Evolutionary conservation across 2,888 invertebrate genomes (phyloP), one percentile per base, ranked within the genome.

Genomic region (Anaspis maculata): DNA sequence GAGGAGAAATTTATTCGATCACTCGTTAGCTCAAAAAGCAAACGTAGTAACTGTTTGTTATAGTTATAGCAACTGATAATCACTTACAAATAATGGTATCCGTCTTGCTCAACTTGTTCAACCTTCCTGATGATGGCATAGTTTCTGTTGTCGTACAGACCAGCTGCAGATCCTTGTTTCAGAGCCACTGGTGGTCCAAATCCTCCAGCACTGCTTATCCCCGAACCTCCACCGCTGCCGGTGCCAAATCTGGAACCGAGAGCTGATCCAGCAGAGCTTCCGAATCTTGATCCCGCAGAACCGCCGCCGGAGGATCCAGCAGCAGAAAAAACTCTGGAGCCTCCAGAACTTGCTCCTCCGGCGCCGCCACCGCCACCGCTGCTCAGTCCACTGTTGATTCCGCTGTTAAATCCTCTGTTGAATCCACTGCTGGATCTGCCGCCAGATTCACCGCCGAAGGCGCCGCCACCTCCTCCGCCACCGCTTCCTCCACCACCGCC

Each of bases 121-220:
- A 72, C 71, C 48, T 73, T 45, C n/a, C 71, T 68, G 4, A 78
- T 51, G 13, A 75, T 74, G 32, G 60, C 61, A 47, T 74, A 75
- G 12, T 69, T 64, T 27, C 58, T 40, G 33, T 59, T 57, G 19
- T 66, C 64, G 21, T 67, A 67, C 32, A 56, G 47, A 3, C 52
- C 56, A 9, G 34, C 44, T 24, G 49, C 47, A 10, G 42, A 48
- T 11, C 48, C 50, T 27, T 40, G 33, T 24, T 41, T 32, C 6
- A 46, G 25, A 19, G 19, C 30, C 11, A 42, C 39, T n/a, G 41
- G 40, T 26, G 23, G 25, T 3, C 37, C 40, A 34, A 27, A 37
- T 32, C 38, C 39, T 13, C 21, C 37, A 23, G 15, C 5, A 13
- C 12, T 2, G 11, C n/a, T 11, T 6, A 25, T 19, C 29, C 28